Base-by-base conservation (phyloP, 2,113 vertebrate genomes). In the Oreochromis niloticus region DNA sequence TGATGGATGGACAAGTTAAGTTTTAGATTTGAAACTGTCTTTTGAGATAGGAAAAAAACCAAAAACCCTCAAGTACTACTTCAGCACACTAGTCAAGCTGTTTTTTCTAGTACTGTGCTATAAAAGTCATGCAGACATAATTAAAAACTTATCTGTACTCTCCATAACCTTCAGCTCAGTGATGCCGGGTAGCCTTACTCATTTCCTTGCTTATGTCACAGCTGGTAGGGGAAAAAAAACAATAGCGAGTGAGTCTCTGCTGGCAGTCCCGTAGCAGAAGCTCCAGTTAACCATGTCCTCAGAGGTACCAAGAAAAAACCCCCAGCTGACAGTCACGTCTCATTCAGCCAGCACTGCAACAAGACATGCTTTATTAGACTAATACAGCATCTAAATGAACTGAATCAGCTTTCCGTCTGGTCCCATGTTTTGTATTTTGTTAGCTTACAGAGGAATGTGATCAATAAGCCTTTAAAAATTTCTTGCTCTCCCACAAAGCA, bases 201-300 rank as follows among this genome's bases (percentile, higher is more conserved):
- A 93, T 83, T 92, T 94, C 84, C 90, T 91, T 83, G 88, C 85
- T 89, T 59, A 87, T 86, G 89, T 90, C 91, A 92, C 50, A 87
- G 75, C 46, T 16, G 7, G 80, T 84, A 50, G 79, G 1, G 0
- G 4, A 9, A 8, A 41, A 41, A 11, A 41, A 41, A 4, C 50
- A 56, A 50, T 83, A 12, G 9, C 6, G 3, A 73, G 16, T 9
- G 30, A 82, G 80, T 81, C 27, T 88, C 50, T 24, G 81, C 87
- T 90, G 27, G 59, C 79, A 83, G 86, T 87, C 82, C 50, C 3
- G 7, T 80, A 82, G 81, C 54, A 80, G 46, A 50, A 88, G 85
- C 85, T 88, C 83, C 32, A 82, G 88, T 86, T 90, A 81, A 79
- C 82, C 24, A 68, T 82, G 85, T 90, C 68, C 92, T 91, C 92